Conservation (phyloP, 2,113 vertebrate genomes). For the Talpa occidentalis region DNA sequence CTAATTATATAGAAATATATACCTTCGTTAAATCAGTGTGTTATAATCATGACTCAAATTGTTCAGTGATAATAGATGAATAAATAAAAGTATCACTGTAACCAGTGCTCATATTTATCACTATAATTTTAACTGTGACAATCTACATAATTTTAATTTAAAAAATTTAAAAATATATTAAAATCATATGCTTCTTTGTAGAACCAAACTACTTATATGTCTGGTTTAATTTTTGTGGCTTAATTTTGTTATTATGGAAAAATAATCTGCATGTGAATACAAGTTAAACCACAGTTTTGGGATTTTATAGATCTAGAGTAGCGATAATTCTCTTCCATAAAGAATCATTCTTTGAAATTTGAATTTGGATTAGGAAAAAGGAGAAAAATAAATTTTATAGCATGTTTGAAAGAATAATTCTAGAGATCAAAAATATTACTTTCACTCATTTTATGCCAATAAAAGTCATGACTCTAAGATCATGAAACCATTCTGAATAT, state of each 20-base stretch:
- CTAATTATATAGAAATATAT: background rate
- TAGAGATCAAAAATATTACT: slow-evolving; percentile 6
- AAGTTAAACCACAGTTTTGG: background rate
- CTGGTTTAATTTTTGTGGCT: background rate
- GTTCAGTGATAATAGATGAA: slow-evolving; percentile 1
- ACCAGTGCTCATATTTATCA: background rate
- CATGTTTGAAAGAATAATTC: slow-evolving; percentile 15
- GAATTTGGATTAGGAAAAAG: background rate
- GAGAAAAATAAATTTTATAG: background rate
- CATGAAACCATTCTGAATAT: background rate
- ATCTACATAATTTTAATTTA: background rate
- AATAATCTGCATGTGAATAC: background rate
- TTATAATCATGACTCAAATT: background rate
- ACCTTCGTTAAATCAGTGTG: background rate
- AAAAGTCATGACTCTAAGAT: background rate
- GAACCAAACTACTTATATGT: background rate
- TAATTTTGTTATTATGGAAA: slow-evolving; percentile 38
- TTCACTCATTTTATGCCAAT: slow-evolving; percentile 34
- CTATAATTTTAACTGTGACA: background rate
- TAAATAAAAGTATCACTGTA: background rate
- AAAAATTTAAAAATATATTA: background rate
- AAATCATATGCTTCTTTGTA: background rate
- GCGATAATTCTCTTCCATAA: background rate
- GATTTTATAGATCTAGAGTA: background rate
- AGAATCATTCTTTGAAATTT: slow-evolving; percentile 14